These are phyloP conservation scores for Coreius guichenoti DNA, from an alignment of 2,797 vertebrate genomes.

Conservation along the genomic window DNA sequence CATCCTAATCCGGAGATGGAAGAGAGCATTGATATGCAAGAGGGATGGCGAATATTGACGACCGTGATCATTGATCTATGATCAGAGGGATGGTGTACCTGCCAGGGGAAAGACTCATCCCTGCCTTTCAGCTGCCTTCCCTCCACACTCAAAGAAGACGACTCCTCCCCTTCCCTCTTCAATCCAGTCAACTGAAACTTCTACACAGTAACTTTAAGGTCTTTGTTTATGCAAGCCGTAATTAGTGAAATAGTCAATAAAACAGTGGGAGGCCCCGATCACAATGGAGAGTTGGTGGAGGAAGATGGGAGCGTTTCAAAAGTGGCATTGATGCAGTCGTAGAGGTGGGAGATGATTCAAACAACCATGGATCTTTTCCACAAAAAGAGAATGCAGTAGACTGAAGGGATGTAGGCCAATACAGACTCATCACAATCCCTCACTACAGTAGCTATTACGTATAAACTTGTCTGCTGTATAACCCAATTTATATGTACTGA, in stretches of 20 bases:
- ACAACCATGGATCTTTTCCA: background rate
- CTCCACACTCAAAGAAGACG: conserved; percentile 60
- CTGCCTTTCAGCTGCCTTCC: conserved; percentile 67
- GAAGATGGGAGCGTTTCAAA: conserved; percentile 60
- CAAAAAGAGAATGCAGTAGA: background rate
- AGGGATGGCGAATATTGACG: conserved; percentile 68
- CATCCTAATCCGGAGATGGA: conserved; percentile 55
- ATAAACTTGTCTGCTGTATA: background rate
- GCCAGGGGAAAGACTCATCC: conserved; percentile 68
- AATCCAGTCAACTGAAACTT: conserved; percentile 82
- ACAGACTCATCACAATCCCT: background rate
- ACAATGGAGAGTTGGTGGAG: conserved; percentile 68
- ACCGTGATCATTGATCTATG: conserved; percentile 77
- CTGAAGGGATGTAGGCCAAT: background rate
- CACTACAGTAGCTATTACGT: background rate
- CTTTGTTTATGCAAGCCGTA: conserved; percentile 81
- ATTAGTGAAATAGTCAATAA: conserved; percentile 88
- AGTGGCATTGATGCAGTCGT: conserved; percentile 36
- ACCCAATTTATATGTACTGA: background rate
- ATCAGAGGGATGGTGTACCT: conserved; percentile 72
- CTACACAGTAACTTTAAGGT: conserved; percentile 71
- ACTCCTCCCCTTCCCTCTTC: conserved; percentile 58
- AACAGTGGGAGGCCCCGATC: conserved; percentile 77
- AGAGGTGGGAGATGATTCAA: background rate
- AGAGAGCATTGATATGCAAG: conserved; percentile 60